phyloP scores from a whole-genome alignment of 2,797 vertebrate genomes.

The Picus viridis region DNA sequence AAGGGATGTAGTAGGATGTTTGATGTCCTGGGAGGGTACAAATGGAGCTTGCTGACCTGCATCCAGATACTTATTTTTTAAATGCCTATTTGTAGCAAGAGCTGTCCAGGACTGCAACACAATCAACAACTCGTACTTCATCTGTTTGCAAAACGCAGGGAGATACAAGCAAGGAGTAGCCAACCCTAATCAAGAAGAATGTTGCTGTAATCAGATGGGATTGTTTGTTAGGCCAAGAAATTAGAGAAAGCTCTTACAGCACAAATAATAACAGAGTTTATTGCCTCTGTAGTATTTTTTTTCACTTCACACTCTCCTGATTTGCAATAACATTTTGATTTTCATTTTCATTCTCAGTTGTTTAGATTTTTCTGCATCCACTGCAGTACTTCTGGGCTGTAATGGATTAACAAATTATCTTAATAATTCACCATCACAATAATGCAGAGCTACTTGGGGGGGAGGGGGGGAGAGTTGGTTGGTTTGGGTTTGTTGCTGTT shows the following conservation, averaged over 20 bases:
- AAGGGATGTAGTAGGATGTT: background rate
- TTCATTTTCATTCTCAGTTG: conserved; percentile 39
- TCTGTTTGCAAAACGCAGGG: background rate
- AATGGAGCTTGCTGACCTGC: background rate
- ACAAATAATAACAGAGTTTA: conserved; percentile 59
- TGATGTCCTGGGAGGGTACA: background rate
- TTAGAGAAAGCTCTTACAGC: conserved; percentile 56
- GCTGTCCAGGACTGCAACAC: background rate
- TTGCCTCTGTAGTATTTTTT: conserved; percentile 58
- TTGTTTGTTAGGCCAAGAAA: conserved; percentile 67
- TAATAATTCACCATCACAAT: conserved; percentile 4
- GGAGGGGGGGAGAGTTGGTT: too few species aligned
- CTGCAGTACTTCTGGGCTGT: background rate
- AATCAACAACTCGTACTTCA: background rate
- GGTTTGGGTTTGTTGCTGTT: background rate
- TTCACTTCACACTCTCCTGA: conserved; percentile 54
- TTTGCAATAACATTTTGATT: conserved; percentile 58
- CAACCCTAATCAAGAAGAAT: conserved; percentile 62
- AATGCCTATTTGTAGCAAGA: background rate
- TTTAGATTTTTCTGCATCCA: conserved; percentile 43
- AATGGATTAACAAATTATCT: conserved; percentile 10
- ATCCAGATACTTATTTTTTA: background rate
- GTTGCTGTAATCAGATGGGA: conserved; percentile 59
- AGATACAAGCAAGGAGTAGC: conserved; percentile 1
- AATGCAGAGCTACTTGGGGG: background rate